These are phyloP conservation scores for Nothoprocta perdicaria DNA, from an alignment of 2,113 vertebrate genomes.

Conservation along the genomic window DNA sequence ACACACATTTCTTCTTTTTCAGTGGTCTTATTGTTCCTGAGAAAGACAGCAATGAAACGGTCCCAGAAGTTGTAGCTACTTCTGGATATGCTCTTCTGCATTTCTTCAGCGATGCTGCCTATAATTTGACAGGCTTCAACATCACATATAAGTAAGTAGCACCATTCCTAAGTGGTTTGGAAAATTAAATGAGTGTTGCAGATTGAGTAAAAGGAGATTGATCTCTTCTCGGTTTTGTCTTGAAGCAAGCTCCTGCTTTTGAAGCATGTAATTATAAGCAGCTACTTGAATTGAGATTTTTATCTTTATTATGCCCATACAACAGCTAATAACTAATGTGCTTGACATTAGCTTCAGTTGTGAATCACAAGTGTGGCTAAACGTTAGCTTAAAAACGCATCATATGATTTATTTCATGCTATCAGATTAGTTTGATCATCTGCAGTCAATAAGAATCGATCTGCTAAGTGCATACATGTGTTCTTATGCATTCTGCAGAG, in stretches of 20 bases:
- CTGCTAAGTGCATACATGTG: neutral
- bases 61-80: slow-evolving; percentile 92
- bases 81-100: slow-evolving; percentile 93
- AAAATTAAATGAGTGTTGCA: neutral
- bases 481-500: fast-evolving
- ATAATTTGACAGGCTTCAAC: slow-evolving; percentile 98
- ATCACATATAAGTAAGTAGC: slow-evolving; percentile 90
- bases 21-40: slow-evolving; percentile 97
- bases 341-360: neutral
- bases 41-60: slow-evolving; percentile 89
- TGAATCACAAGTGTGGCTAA: neutral
- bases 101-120: slow-evolving; percentile 98
- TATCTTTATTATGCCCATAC: neutral
- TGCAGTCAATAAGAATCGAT: neutral
- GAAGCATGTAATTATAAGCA: neutral
- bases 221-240: neutral
- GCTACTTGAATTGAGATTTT: neutral
- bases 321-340: neutral
- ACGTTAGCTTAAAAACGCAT: neutral
- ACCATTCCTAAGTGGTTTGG: neutral
- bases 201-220: neutral
- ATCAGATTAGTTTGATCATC: neutral
- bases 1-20: slow-evolving; percentile 22
- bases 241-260: neutral
- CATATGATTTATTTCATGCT: neutral